A percentile compares a stretch with the other conserved stretches of the same genome.
Evolutionary conservation across 2,113 vertebrate genomes (phyloP).

Genomic region (Nesogale talazaci): DNA sequence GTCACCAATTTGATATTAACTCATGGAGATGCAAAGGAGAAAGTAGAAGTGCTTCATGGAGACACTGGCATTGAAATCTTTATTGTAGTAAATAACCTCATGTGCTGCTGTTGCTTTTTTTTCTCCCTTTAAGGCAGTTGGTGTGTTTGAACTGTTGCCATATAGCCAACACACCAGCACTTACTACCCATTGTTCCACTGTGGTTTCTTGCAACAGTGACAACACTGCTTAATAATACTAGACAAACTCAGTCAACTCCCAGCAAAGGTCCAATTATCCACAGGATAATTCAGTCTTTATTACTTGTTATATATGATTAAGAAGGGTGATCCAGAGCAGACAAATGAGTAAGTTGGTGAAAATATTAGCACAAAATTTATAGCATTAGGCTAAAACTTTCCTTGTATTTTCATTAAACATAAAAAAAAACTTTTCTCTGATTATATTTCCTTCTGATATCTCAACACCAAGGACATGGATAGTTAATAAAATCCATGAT

Average conservation of each 20-base stretch:
- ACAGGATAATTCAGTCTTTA: not conserved
- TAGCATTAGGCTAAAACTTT: not conserved
- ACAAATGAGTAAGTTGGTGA: not conserved
- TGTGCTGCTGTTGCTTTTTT: too few species aligned
- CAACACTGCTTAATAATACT: not conserved
- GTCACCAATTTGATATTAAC: too few species aligned
- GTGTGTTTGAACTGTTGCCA: too few species aligned
- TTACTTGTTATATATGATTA: not conserved
- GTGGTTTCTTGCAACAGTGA: not conserved
- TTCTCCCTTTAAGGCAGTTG: too few species aligned
- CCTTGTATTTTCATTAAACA: not conserved
- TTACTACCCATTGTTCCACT: too few species aligned
- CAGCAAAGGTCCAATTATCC: not conserved
- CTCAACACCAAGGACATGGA: not conserved
- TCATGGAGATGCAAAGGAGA: too few species aligned
- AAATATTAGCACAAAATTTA: not conserved
- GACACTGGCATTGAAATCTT: too few species aligned
- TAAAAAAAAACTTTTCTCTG: not conserved
- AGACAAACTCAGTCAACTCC: not conserved
- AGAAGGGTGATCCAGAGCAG: not conserved
- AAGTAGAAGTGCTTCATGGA: too few species aligned
- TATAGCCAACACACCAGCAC: too few species aligned
- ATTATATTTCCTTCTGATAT: not conserved
- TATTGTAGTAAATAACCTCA: too few species aligned
- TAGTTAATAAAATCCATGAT: not conserved